phyloP scores from a whole-genome alignment of 1,140 invertebrate genomes.

The Diplogasteroides magnus region DNA sequence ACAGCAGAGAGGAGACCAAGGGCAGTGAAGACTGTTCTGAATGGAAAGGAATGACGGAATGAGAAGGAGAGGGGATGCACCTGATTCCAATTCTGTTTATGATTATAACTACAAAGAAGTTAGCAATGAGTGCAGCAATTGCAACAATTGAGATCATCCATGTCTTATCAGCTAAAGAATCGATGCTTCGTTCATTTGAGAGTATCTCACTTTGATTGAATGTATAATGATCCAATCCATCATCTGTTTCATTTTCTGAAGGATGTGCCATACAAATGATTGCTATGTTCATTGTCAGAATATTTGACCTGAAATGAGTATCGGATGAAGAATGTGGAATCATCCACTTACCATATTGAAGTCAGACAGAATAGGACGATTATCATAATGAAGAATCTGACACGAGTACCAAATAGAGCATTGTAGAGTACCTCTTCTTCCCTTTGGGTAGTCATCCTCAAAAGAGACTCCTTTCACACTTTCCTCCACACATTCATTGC shows the following conservation, averaged over 20 bases:
- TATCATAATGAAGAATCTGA: too few relatives aligned
- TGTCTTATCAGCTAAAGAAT: constrained; percentile 25
- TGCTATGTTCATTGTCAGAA: constrained; percentile 31
- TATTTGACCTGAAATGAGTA: constrained; percentile 35
- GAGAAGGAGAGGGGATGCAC: neutral
- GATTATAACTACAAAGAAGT: constrained; percentile 35
- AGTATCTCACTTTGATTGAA: constrained; percentile 12
- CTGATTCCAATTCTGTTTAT: constrained; percentile 37
- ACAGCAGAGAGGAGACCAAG: constrained; percentile 38
- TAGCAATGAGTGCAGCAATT: constrained; percentile 35
- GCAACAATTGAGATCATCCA: constrained; percentile 36
- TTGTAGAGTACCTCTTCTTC: too few relatives aligned
- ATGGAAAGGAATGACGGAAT: neutral
- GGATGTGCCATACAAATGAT: constrained; percentile 36
- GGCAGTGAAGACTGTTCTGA: constrained; percentile 31
- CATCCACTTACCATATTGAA: too few relatives aligned
- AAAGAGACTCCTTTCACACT: too few relatives aligned
- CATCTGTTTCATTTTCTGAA: constrained; percentile 14
- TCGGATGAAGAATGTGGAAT: too few relatives aligned
- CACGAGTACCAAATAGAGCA: too few relatives aligned
- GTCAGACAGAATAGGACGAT: too few relatives aligned
- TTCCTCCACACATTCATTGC: too few relatives aligned
- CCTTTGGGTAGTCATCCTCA: too few relatives aligned
- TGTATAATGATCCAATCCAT: constrained; percentile 10
- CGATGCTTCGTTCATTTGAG: neutral